Percentiles rank a stretch among this genome's conserved stretches.
Conservation (phyloP, 2,113 vertebrate species). For the Phalacrocorax carbo region DNA sequence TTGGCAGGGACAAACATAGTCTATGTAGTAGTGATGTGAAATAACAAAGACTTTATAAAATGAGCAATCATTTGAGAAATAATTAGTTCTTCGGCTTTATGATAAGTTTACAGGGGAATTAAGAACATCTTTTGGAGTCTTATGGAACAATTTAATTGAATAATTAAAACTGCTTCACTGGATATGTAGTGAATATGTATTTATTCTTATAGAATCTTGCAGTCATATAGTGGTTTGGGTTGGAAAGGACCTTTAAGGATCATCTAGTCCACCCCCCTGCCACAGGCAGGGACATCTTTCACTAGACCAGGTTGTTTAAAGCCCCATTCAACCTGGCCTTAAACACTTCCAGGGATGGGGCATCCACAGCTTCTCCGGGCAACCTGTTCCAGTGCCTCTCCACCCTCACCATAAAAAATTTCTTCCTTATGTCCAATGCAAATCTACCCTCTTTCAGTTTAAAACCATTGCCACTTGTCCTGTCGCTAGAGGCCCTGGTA, state of each 20-base stretch:
- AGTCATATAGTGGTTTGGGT: neutral
- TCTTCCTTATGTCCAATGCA: neutral
- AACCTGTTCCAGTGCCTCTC: accelerated
- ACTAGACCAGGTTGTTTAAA: neutral
- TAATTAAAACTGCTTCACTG: neutral
- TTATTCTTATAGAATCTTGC: neutral
- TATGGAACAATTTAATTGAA: neutral
- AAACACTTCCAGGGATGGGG: neutral
- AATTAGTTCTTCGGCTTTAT: neutral
- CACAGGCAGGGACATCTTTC: neutral
- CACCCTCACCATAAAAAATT: neutral
- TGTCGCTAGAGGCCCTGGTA: neutral
- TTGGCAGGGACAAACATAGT: neutral
- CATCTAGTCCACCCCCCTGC: neutral
- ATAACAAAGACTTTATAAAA: neutral
- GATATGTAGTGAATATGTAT: neutral
- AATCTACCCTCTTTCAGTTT: neutral
- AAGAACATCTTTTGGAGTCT: neutral
- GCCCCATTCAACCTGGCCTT: neutral
- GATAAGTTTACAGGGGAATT: neutral
- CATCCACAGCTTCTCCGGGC: neutral
- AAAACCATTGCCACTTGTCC: neutral
- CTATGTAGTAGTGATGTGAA: neutral
- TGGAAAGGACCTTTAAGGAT: neutral
- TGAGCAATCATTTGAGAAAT: neutral